Percentiles rank a stretch among this genome's conserved stretches.
Evolutionary conservation across 2,797 vertebrate species (phyloP).

Genomic region (Alca torda): DNA sequence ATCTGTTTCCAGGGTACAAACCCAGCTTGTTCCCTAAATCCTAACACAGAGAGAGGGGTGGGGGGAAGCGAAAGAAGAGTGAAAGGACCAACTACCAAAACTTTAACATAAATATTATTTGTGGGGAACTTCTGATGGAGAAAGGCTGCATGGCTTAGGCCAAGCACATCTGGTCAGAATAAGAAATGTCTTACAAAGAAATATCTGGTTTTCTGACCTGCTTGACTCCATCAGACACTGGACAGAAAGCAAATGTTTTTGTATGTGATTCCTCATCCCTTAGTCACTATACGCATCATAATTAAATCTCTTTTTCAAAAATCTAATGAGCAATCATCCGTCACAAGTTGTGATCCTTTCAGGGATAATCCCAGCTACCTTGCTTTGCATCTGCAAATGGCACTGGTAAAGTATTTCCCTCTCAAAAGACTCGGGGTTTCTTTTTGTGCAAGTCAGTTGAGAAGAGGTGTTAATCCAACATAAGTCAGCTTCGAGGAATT

Average conservation of each 20-base stretch:
- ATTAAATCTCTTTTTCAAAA: background rate
- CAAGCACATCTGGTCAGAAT: background rate
- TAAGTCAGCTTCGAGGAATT: background rate
- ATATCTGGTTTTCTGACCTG: background rate
- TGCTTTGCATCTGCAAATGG: background rate
- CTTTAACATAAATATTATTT: background rate
- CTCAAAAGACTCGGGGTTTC: background rate
- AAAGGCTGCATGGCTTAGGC: background rate
- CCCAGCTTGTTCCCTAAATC: background rate
- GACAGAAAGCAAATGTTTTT: background rate
- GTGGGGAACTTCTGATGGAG: background rate
- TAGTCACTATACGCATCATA: background rate
- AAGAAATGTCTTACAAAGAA: background rate
- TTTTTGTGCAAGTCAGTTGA: background rate
- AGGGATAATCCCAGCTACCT: background rate
- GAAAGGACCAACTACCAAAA: background rate
- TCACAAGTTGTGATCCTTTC: background rate
- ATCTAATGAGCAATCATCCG: background rate
- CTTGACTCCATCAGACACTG: background rate
- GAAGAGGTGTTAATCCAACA: background rate
- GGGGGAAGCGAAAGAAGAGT: background rate
- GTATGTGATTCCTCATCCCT: background rate
- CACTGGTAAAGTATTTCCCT: background rate
- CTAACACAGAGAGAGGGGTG: background rate
- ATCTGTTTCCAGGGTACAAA: background rate